phyloP scores from a whole-genome alignment of 2,113 vertebrate genomes.

The Pteruthius melanotis region DNA sequence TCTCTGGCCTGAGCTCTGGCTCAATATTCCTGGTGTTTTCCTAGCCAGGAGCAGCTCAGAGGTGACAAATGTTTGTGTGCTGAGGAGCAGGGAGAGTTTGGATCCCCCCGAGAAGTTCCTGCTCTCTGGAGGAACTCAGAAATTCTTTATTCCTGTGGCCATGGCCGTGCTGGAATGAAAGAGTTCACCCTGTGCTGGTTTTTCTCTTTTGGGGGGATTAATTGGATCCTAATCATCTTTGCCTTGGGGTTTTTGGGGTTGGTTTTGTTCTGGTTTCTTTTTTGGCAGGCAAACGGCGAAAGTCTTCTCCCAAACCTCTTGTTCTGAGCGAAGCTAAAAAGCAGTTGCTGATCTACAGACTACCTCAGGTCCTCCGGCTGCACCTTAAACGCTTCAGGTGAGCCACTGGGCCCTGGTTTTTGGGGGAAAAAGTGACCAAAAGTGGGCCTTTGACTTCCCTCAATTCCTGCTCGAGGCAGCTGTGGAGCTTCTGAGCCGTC shows the following conservation, averaged over 20 bases:
- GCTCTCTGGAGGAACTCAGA: neutral
- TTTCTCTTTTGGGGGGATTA: neutral
- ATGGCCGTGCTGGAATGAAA: neutral
- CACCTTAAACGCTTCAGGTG: slow-evolving; percentile 99
- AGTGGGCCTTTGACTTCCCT: fast-evolving
- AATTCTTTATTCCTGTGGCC: neutral
- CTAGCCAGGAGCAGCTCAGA: neutral
- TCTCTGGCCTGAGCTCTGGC: neutral
- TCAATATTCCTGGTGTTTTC: neutral
- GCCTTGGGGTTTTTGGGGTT: neutral
- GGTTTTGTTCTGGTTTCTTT: neutral
- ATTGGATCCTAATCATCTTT: neutral
- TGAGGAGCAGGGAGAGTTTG: neutral
- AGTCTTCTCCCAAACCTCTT: slow-evolving; percentile 93
- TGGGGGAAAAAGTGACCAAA: neutral
- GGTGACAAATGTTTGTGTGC: neutral
- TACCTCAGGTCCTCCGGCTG: slow-evolving; percentile 99
- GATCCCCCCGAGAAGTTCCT: neutral
- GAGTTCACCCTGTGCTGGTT: neutral
- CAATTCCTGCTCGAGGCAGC: fast-evolving
- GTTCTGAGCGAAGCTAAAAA: slow-evolving; percentile 96
- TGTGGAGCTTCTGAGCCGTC: too few species aligned
- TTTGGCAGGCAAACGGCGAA: slow-evolving; percentile 86
- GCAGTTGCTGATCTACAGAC: slow-evolving; percentile 98
- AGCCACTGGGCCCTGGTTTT: neutral